Base-by-base conservation (phyloP, 2,888 invertebrate species). In the Nemotelus pantherinus region DNA sequence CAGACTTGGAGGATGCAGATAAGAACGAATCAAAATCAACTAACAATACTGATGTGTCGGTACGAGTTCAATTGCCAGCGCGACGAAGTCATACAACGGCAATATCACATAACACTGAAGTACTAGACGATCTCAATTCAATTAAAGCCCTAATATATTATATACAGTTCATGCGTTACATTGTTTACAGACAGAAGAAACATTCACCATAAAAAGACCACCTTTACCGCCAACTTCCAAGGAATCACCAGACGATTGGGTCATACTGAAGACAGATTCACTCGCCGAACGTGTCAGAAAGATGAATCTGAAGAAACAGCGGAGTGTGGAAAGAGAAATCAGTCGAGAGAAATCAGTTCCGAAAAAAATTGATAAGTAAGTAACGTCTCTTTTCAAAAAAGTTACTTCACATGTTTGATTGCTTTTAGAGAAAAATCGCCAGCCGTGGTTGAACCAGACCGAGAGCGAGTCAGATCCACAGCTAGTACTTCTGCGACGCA, bases 221-320 rank as follows among this genome's bases (percentile, higher is more conserved):
- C 89, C 90, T 64, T 85, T 89, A 78, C 89, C 90, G 68, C 88
- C 89, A 78, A 88, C 89, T 77, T 88, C 84, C 80, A 82, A 83
- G 80, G 85, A 83, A 82, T 85, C 87, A 82, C 88, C 89, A 80
- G 86, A 89, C 81, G 89, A 88, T 81, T 85, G 90, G 82, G 88
- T 90, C 83, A 92, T 92, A 84, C 90, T 88, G 84, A 92, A 92
- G 86, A 91, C 89, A 82, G 93, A 93, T 87, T 92, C 91, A 82
- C 88, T 93, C 82, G 92, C 92, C 74, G 90, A 92, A 85, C 89
- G 93, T 82, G 92, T 92, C 78, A 90, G 91, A 83, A 93, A 93
- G 89, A 90, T 92, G 88, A 88, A 89, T 84, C 85, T 88, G 39
- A 89, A 89, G 82, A 86, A 87, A 78, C 86, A 87, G 80, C 85